phyloP scores from a whole-genome alignment of 2,888 invertebrate species.

The Drosophila prostipennis region DNA sequence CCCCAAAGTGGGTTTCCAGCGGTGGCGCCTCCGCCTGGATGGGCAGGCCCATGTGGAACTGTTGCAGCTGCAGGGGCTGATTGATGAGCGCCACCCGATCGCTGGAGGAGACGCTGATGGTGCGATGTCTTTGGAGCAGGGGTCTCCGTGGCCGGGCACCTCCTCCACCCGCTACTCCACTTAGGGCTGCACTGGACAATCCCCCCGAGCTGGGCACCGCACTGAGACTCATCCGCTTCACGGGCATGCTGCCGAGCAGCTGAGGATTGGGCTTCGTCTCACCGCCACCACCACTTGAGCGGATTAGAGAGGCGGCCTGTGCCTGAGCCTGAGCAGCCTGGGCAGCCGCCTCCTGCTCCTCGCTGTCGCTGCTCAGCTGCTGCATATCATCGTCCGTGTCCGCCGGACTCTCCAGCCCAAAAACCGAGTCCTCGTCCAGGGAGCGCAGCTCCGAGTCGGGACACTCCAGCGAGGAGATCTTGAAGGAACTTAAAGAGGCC shows the following conservation, averaged over 20 bases:
- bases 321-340: slow-evolving; percentile 15
- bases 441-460: slow-evolving; percentile 90
- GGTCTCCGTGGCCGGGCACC: slow-evolving; percentile 73
- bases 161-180: slow-evolving; percentile 32
- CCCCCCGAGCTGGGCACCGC: slow-evolving; percentile 33
- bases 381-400: slow-evolving; percentile 94
- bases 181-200: not conserved
- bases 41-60: slow-evolving; percentile 56
- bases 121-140: slow-evolving; percentile 81
- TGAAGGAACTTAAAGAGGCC: slow-evolving; percentile 92
- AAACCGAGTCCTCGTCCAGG: slow-evolving; percentile 93
- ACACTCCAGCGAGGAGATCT: slow-evolving; percentile 88
- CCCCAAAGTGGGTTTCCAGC: slow-evolving; percentile 82
- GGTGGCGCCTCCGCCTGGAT: slow-evolving; percentile 64
- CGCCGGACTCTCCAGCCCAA: slow-evolving; percentile 87
- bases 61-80: slow-evolving; percentile 65
- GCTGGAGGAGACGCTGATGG: slow-evolving; percentile 78
- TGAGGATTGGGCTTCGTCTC: slow-evolving; percentile 15
- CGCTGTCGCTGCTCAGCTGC: slow-evolving; percentile 93
- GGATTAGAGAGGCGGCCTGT: slow-evolving; percentile 6
- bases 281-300: slow-evolving; percentile 2
- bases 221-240: slow-evolving; percentile 73
- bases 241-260: slow-evolving; percentile 32
- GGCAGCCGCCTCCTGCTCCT: slow-evolving; percentile 83
- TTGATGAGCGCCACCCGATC: slow-evolving; percentile 75